Evolutionary conservation across 2,888 invertebrate species (phyloP), one percentile per base, ranked within the genome.

Genomic region (Gryllus longicercus): DNA sequence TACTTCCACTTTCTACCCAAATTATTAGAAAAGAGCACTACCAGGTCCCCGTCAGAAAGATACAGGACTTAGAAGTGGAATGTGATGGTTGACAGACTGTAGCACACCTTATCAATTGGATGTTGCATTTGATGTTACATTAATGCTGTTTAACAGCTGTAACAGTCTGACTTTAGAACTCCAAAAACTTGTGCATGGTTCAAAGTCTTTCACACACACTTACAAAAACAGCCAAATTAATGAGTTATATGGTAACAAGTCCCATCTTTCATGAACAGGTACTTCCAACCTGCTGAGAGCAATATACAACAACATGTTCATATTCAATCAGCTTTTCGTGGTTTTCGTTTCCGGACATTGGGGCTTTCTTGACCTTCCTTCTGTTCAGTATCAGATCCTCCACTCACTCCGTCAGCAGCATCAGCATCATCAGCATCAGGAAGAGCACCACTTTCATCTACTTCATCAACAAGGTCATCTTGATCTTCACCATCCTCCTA

Each of bases 341-440:
- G 89, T 86, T 93, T 92, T 82, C 94, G 92, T 87, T 93, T 93
- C 86, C 93, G 92, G 82, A 93, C 90, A 85, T 88, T 88, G 11
- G 90, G 89, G 86, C 91, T 91, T 84, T 83, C 82, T 18, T 83
- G 80, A 76, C 82, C 85, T 14, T 85, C 86, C 80, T 84, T 83
- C 63, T 82, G 82, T 49, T 84, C 83, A 51, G 84, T 84, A 82
- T 85, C 85, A 77, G 91, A 89, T 82, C 88, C 89, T 83, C 89
- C 90, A 0, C 88, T 88, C 21, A 91, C 90, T 25, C 78, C 38
- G 21, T 77, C 77, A 11, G 21, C 21, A 76, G 12, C 76, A 23
- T 23, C 25, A 25, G 11, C 76, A 23, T 76, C 76, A 25, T 8
- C 82, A 23, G 89, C 89, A 75, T 87, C 25, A 25, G 21, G 25